Percentiles rank a stretch among this genome's conserved stretches.
Conservation (phyloP, 2,797 vertebrate species). For the Peromyscus aztecus region DNA sequence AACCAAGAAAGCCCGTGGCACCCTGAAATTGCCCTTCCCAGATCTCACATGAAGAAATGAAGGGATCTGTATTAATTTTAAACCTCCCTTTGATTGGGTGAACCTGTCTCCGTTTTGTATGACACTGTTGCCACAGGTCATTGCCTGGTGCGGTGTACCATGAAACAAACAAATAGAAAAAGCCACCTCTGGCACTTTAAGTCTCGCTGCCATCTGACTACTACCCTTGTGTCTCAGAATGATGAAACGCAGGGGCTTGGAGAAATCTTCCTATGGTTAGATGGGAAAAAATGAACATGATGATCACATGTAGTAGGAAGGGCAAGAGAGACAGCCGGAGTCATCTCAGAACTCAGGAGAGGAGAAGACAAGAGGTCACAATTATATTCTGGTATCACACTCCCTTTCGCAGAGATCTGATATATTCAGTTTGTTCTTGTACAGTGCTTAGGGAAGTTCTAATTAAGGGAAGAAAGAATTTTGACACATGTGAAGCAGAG, state of each 20-base stretch:
- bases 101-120: conserved; percentile 91
- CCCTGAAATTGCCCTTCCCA: conserved; percentile 91
- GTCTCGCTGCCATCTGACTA: conserved; percentile 92
- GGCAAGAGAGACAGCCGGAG: conserved; percentile 95
- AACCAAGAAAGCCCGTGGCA: conserved; percentile 86
- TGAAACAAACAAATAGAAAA: conserved; percentile 99
- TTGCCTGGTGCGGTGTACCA: conserved; percentile 96
- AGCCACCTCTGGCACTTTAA: conserved; percentile 97
- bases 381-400: conserved; percentile 93
- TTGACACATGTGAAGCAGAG: conserved; percentile 98
- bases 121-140: conserved; percentile 97
- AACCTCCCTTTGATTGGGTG: conserved; percentile 96
- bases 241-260: conserved; percentile 91
- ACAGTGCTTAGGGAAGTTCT: conserved; percentile 96
- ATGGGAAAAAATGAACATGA: conserved; percentile 94
- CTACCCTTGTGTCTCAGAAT: conserved; percentile 90
- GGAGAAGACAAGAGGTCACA: conserved; percentile 97
- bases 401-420: conserved; percentile 93
- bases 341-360: conserved; percentile 96
- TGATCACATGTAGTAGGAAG: conserved; percentile 94
- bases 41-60: conserved; percentile 91
- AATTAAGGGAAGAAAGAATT: conserved; percentile 99
- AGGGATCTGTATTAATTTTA: conserved; percentile 97
- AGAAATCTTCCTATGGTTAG: conserved; percentile 93
- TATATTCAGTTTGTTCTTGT: conserved; percentile 97